Percentiles rank a stretch among this genome's conserved stretches.
Conservation (phyloP, 2,113 vertebrate species). For the Semnopithecus entellus region DNA sequence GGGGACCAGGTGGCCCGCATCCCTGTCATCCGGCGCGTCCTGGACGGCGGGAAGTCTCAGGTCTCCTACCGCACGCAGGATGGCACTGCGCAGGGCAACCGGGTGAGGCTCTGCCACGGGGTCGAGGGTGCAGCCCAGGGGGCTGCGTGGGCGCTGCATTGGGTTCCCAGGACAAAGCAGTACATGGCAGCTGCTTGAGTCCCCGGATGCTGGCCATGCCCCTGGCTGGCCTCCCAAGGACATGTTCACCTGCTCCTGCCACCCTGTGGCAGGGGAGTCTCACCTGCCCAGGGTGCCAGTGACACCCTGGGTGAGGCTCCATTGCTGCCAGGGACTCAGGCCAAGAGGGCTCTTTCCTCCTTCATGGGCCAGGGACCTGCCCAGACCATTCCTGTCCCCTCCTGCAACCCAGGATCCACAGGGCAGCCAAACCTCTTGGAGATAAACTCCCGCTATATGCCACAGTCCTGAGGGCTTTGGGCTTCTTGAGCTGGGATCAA, state of each 20-base stretch:
- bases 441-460: background rate
- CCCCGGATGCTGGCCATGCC: background rate
- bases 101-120: conserved; percentile 83
- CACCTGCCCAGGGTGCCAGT: background rate
- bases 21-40: conserved; percentile 90
- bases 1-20: conserved; percentile 92
- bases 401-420: background rate
- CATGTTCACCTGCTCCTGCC: background rate
- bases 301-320: background rate
- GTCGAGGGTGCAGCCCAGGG: fast-evolving
- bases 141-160: fast-evolving
- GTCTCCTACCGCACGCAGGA: conserved; percentile 93
- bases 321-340: background rate
- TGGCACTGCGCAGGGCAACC: conserved; percentile 91
- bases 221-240: background rate
- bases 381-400: background rate
- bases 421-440: background rate
- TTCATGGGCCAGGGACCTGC: background rate
- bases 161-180: background rate
- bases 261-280: background rate
- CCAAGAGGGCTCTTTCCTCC: background rate
- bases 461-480: too few relatives aligned
- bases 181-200: background rate
- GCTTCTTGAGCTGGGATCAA: background rate
- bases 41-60: conserved; percentile 91